phyloP scores from a whole-genome alignment of 2,888 invertebrate species.

The Metellina segmentata region DNA sequence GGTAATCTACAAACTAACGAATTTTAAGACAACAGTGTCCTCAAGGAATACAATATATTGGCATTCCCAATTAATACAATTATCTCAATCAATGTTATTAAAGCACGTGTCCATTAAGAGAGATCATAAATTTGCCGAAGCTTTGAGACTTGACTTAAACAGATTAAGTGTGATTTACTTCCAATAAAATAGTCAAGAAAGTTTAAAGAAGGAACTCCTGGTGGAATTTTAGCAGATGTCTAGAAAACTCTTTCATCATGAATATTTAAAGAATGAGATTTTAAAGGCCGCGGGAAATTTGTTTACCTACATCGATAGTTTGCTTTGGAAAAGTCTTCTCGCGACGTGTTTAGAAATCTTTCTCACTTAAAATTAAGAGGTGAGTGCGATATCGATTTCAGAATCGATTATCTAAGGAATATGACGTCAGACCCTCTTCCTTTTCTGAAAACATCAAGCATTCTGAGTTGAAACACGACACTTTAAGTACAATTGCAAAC shows the following conservation, averaged over 20 bases:
- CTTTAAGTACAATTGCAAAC: neutral
- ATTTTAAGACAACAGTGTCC: neutral
- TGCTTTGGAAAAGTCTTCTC: constrained; percentile 42
- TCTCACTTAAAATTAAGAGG: constrained; percentile 67
- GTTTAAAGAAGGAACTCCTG: neutral
- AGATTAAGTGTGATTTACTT: constrained; percentile 33
- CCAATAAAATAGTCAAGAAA: constrained; percentile 37
- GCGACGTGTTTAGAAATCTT: constrained; percentile 57
- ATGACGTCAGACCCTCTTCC: constrained; percentile 53
- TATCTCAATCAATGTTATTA: constrained; percentile 34
- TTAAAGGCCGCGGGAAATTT: neutral
- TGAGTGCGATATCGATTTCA: constrained; percentile 60
- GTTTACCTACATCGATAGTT: constrained; percentile 59
- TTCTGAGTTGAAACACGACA: neutral
- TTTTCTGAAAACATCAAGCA: neutral
- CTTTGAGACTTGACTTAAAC: constrained; percentile 30
- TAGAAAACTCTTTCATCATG: constrained; percentile 1
- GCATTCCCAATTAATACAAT: constrained; percentile 26
- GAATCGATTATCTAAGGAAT: constrained; percentile 60
- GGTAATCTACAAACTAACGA: neutral
- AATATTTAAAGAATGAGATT: constrained; percentile 39
- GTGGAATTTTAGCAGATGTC: constrained; percentile 5
- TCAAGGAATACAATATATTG: constrained; percentile 28
- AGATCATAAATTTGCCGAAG: neutral
- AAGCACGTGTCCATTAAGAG: neutral